Evolutionary conservation across 2,888 invertebrate genomes (phyloP).

Genomic region (Volucella bombylans): DNA sequence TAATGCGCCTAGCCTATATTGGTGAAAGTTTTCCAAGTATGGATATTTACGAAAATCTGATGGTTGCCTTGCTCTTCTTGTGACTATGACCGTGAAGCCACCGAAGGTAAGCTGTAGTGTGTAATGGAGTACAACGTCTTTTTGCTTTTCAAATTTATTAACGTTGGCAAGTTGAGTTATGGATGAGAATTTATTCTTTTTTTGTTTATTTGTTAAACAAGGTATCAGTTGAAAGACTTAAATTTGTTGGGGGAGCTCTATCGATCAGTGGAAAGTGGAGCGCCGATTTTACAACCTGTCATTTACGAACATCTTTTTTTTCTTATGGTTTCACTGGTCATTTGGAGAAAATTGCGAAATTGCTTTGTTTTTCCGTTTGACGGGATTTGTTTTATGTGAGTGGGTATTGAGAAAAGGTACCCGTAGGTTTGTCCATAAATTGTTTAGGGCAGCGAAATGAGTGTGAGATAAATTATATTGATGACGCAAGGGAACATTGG

Average conservation of each 20-base stretch:
- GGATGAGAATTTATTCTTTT: slow-evolving; percentile 18
- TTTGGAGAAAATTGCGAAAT: background rate
- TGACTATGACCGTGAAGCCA: background rate
- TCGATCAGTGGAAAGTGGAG: slow-evolving; percentile 15
- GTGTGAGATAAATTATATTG: no score
- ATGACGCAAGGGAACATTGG: no score
- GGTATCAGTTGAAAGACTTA: background rate
- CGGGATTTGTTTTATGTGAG: background rate
- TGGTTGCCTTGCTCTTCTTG: slow-evolving; percentile 20
- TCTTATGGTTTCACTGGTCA: background rate
- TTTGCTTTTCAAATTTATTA: slow-evolving; percentile 64
- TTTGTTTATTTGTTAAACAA: background rate
- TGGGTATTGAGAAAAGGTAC: background rate
- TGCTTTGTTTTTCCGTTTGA: background rate
- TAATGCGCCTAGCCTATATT: slow-evolving; percentile 27
- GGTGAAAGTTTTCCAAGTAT: slow-evolving; percentile 40
- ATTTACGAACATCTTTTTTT: slow-evolving; percentile 19
- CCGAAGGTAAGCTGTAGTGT: slow-evolving; percentile 8
- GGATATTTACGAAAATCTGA: slow-evolving; percentile 16
- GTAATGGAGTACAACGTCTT: slow-evolving; percentile 45
- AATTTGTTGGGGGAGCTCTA: background rate
- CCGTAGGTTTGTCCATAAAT: no score
- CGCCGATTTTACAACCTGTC: slow-evolving; percentile 24
- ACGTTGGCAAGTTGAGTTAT: slow-evolving; percentile 56
- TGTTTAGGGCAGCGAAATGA: no score